Conservation (phyloP, 2,797 vertebrate genomes). For the Saxicola maurus region DNA sequence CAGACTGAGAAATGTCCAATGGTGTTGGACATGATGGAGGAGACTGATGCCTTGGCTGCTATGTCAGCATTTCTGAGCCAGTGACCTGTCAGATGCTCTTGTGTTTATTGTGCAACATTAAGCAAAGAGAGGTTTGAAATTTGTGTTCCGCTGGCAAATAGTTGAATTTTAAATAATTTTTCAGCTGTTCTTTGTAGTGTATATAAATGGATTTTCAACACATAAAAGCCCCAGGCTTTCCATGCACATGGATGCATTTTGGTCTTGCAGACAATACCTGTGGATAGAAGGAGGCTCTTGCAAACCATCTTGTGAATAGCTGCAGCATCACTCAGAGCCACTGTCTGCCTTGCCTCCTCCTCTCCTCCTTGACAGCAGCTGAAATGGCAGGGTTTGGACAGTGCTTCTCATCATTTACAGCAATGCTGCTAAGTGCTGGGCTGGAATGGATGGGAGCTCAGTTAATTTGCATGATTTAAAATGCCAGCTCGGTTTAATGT, state of each 20-base stretch:
- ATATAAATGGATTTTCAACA: background rate
- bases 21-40: background rate
- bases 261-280: background rate
- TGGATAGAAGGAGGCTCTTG: conserved; percentile 17
- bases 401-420: background rate
- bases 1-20: background rate
- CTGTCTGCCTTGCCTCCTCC: background rate
- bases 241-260: background rate
- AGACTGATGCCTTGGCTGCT: background rate
- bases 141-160: background rate
- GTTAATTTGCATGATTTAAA: conserved; percentile 60
- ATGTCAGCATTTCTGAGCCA: background rate
- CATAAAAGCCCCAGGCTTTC: background rate
- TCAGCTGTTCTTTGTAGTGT: background rate
- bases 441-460: conserved; percentile 49
- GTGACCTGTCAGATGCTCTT: background rate
- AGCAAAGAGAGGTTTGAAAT: background rate
- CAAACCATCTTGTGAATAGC: background rate
- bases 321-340: conserved; percentile 1
- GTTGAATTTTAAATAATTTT: background rate
- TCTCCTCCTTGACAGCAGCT: background rate
- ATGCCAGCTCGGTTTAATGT: conserved; percentile 69
- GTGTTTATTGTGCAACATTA: background rate
- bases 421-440: conserved; percentile 16
- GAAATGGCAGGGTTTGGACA: conserved; percentile 39